Base-by-base conservation (phyloP, 2,113 vertebrate species). In the Alethe diademata region DNA sequence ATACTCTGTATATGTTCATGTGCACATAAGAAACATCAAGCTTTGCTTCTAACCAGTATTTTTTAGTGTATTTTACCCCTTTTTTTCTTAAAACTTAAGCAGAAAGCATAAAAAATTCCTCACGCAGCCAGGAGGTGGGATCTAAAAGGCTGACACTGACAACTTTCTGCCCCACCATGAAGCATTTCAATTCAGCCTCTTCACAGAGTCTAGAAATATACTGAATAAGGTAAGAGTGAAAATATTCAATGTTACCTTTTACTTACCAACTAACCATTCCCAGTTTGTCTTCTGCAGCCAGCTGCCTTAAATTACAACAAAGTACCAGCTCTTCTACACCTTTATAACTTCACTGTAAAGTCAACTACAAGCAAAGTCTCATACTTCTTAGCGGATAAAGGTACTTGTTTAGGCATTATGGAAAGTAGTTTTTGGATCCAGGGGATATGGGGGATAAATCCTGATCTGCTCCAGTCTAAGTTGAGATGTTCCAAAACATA, bases 1-100 rank as follows among this genome's bases (percentile, higher is more conserved):
- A 40, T 15, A 6, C 11, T 9, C 23, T 56, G 1, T 35, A 2
- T 13, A 12, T 29, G 2, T 7, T 11, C 2, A 3, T 2, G 2
- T 40, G 16, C 57, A 38, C 16, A 66, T 31, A 51, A 82, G 19
- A 25, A 93, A 71, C 28, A 54, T 23, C 12, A 73, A 67, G 6
- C 18, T 91, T 40, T 53, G 11, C 38, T 58, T 62, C 12, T 74
- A 54, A 54, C 1, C 10, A 14, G 13, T 31, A 31, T 31, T 33
- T 67, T 81, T 38, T 28, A 56, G n/a, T 53, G 16, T 13, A 86
- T 69, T 62, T 70, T 14, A 18, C 8, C 4, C 1, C 0, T 60
- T 78, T 71, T 71, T 57, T 73, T 33, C 14, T 36, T 81, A 66
- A 65, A 86, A 62, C 19, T 40, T 75, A 35, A 75, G 78, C 11